These are phyloP conservation scores for Liodrosophila aerea DNA, from an alignment of 2,888 invertebrate species.

Conservation along the genomic window DNA sequence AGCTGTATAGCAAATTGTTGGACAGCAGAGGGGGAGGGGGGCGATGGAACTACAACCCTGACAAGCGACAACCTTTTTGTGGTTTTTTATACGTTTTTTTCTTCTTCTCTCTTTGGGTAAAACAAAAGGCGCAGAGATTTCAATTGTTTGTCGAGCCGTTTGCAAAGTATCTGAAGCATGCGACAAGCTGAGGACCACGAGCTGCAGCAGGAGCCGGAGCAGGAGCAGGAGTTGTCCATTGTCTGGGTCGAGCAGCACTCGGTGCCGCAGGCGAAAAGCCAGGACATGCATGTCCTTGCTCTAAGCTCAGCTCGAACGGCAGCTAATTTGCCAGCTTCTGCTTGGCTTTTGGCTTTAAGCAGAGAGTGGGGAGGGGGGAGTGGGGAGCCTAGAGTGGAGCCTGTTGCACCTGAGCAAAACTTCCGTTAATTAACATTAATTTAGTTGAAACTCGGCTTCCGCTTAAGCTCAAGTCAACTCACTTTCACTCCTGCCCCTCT, in stretches of 20 bases:
- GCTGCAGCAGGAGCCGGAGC: neutral
- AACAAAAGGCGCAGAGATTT: constrained; percentile 75
- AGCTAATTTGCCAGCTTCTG: constrained; percentile 9
- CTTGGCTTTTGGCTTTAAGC: constrained; percentile 41
- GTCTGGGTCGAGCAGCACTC: constrained; percentile 24
- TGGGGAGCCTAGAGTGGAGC: too few species aligned
- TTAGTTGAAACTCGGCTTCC: constrained; percentile 72
- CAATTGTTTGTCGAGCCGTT: constrained; percentile 71
- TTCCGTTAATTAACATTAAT: constrained; percentile 78
- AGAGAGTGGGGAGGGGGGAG: too few species aligned
- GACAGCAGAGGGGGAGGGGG: constrained; percentile 7
- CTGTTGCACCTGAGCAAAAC: constrained; percentile 57
- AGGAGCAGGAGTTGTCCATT: constrained; percentile 47
- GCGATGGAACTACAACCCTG: constrained; percentile 43
- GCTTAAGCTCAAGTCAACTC: constrained; percentile 8
- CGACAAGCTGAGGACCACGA: constrained; percentile 48
- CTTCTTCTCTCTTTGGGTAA: constrained; percentile 55
- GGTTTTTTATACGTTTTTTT: constrained; percentile 13
- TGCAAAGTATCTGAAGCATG: constrained; percentile 60
- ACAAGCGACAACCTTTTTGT: constrained; percentile 37
- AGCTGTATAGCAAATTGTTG: constrained; percentile 62
- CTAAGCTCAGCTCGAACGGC: constrained; percentile 1
- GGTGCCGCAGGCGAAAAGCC: constrained; percentile 15
- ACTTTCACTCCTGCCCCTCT: neutral
- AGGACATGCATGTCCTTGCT: constrained; percentile 7